These are phyloP conservation scores for Onychomys arenicola DNA, from an alignment of 2,797 vertebrate species.

Conservation along the genomic window DNA sequence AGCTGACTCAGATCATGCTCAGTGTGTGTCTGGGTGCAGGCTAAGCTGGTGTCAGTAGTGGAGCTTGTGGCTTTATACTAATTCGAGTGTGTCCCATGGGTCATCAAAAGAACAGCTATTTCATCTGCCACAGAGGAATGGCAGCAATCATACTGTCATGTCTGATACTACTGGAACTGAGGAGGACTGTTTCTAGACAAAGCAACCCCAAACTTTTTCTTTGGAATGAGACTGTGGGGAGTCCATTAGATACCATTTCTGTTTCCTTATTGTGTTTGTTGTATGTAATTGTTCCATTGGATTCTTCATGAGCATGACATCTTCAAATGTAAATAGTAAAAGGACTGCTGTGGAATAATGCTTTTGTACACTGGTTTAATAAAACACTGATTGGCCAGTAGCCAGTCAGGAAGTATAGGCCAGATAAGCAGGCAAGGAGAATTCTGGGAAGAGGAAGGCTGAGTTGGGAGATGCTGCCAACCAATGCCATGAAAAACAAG, in stretches of 20 bases:
- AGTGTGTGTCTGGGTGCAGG: slow-evolving; percentile 4
- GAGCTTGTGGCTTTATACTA: slow-evolving; percentile 32
- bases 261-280: slow-evolving; percentile 1
- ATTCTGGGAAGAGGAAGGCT: too few relatives aligned
- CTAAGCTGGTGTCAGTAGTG: not conserved
- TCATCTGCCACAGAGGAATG: slow-evolving; percentile 29
- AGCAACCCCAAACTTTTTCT: slow-evolving; percentile 38
- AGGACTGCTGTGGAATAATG: too few relatives aligned
- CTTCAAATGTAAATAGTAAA: slow-evolving; percentile 49
- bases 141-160: not conserved
- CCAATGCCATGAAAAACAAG: too few relatives aligned
- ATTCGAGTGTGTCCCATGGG: slow-evolving; percentile 8
- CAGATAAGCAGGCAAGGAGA: too few relatives aligned
- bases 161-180: slow-evolving; percentile 39
- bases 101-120: slow-evolving; percentile 60
- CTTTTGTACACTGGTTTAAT: too few relatives aligned
- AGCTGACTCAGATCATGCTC: slow-evolving; percentile 41
- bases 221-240: not conserved
- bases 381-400: too few relatives aligned
- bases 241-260: slow-evolving; percentile 51
- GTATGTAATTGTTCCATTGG: not conserved
- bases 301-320: slow-evolving; percentile 9
- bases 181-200: slow-evolving; percentile 39
- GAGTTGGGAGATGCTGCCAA: too few relatives aligned
- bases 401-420: too few relatives aligned